These are phyloP conservation scores for Sphyrna mokarran DNA, from an alignment of 2,113 vertebrate genomes.

Conservation along the genomic window DNA sequence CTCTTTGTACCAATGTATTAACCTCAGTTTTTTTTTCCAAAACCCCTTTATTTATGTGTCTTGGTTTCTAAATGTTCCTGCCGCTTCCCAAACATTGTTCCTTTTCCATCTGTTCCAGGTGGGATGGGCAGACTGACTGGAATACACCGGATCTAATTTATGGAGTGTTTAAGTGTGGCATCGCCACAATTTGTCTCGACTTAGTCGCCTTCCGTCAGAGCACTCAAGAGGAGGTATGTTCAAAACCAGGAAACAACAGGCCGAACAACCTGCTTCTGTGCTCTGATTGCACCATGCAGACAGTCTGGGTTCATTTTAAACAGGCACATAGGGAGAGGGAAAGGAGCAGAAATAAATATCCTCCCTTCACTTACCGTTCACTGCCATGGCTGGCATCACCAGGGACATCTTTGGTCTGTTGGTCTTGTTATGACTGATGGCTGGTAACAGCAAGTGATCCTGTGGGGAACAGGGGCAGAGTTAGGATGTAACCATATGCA, in stretches of 20 bases:
- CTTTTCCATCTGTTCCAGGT: not conserved
- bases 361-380: constrained; percentile 65
- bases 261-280: not conserved
- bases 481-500: not conserved
- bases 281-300: not conserved
- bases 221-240: not conserved
- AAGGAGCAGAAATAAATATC: not conserved
- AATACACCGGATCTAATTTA: not conserved
- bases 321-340: not conserved
- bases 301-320: not conserved
- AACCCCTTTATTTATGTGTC: not conserved
- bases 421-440: constrained; percentile 88
- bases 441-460: constrained; percentile 81
- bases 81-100: not conserved
- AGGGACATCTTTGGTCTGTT: constrained; percentile 83
- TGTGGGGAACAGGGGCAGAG: constrained; percentile 42
- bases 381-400: constrained; percentile 85
- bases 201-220: not conserved
- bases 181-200: not conserved
- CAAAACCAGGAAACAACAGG: not conserved
- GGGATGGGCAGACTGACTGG: too few species aligned
- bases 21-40: not conserved
- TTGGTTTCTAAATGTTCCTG: not conserved
- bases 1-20: not conserved
- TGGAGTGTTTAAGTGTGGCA: not conserved